Evolutionary conservation across 1,140 invertebrate species (phyloP).

Genomic region (Tetraneura akinire): DNA sequence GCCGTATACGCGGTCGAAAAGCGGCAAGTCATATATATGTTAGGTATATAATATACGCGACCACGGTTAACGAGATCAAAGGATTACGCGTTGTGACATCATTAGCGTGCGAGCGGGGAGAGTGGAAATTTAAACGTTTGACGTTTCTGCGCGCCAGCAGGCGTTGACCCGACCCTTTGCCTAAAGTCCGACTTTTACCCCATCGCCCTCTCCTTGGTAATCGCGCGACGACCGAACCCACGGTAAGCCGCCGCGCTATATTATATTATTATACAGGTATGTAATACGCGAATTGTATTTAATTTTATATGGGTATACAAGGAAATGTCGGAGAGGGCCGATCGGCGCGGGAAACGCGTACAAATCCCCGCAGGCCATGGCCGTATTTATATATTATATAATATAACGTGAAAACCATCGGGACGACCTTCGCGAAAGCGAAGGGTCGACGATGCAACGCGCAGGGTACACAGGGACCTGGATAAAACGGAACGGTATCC

Average conservation of each 20-base stretch:
- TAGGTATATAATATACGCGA: no score
- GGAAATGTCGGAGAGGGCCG: neutral
- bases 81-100: conserved; percentile 33
- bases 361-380: conserved; percentile 9
- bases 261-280: no score
- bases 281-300: no score
- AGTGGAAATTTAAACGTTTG: conserved; percentile 31
- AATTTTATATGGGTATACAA: no score
- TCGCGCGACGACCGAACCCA: neutral
- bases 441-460: neutral
- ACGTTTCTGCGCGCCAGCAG: neutral
- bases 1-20: no score
- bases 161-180: no score
- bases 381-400: no score
- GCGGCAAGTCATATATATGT: no score
- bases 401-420: neutral
- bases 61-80: conserved; percentile 41
- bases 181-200: neutral
- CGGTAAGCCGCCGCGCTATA: no score
- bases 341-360: neutral
- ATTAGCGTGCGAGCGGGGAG: conserved; percentile 1
- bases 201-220: neutral
- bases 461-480: no score
- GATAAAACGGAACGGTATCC: no score
- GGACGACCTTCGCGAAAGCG: neutral